Evolutionary conservation across 2,113 vertebrate genomes (phyloP).

Genomic region (Anseranas semipalmata): DNA sequence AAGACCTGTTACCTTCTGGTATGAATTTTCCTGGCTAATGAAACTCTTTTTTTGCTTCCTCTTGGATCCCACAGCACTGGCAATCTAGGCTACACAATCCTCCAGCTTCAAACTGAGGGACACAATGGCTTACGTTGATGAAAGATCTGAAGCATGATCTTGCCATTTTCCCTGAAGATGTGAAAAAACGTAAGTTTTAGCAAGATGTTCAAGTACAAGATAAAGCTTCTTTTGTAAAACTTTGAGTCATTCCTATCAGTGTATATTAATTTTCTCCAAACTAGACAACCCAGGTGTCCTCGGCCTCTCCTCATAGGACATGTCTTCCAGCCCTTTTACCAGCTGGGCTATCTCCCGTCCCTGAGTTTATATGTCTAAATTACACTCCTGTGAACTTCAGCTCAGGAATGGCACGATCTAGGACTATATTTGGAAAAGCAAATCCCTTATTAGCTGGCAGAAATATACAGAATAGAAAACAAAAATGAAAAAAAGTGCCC

Average conservation of each 20-base stretch:
- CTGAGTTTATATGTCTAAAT: not conserved
- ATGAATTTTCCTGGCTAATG: not conserved
- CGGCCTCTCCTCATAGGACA: too few relatives aligned
- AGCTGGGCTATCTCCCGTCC: not conserved
- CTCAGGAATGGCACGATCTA: not conserved
- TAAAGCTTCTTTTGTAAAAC: not conserved
- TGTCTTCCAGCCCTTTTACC: too few relatives aligned
- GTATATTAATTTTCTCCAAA: not conserved
- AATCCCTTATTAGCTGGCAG: not conserved
- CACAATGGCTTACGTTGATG: not conserved
- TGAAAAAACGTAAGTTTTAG: not conserved
- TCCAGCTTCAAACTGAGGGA: not conserved
- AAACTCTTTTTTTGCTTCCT: not conserved
- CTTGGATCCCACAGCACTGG: not conserved
- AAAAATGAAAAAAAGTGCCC: not conserved
- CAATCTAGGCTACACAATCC: not conserved
- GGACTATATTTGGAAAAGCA: not conserved
- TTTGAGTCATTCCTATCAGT: not conserved
- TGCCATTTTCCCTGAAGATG: not conserved
- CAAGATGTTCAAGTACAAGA: not conserved
- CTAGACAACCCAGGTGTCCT: too few relatives aligned
- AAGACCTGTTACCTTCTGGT: not conserved
- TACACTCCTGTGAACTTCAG: not conserved
- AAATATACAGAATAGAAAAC: not conserved
- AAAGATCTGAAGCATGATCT: not conserved